phyloP scores from a whole-genome alignment of 2,888 invertebrate genomes.

The Ophion obscuratus region DNA sequence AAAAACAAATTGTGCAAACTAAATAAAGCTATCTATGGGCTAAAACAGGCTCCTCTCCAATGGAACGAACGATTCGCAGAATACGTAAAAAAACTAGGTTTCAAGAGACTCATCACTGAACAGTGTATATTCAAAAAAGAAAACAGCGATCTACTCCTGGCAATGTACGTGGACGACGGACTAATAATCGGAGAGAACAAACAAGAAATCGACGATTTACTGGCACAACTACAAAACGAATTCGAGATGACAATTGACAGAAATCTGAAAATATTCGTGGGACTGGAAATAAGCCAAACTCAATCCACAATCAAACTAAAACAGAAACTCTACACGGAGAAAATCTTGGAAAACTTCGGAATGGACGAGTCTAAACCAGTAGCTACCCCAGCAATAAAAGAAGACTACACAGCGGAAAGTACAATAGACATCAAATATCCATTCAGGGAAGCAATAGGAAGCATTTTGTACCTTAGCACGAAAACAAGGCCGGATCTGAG shows the following conservation, averaged over 20 bases:
- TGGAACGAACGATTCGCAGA: conserved; percentile 50
- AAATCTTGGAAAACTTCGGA: conserved; percentile 59
- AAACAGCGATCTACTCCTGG: conserved; percentile 36
- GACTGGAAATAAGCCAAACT: conserved; percentile 9
- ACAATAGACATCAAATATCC: conserved; percentile 39
- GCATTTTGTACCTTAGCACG: conserved; percentile 43
- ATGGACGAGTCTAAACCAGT: conserved; percentile 56
- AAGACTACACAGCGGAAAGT: conserved; percentile 22
- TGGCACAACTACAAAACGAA: no score
- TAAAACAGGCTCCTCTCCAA: conserved; percentile 59
- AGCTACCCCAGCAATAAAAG: conserved; percentile 51
- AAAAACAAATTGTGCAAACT: conserved; percentile 53
- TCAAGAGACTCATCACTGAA: conserved; percentile 50
- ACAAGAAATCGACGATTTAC: conserved; percentile 45
- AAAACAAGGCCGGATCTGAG: conserved; percentile 29
- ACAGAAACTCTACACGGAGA: conserved; percentile 46
- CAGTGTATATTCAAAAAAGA: conserved; percentile 60
- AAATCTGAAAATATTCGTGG: conserved; percentile 22
- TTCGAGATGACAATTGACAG: background rate
- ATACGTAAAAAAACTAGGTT: conserved; percentile 44
- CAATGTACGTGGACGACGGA: conserved; percentile 64
- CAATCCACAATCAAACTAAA: conserved; percentile 22
- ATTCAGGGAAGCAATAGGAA: conserved; percentile 53
- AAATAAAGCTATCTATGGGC: conserved; percentile 60
- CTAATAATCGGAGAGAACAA: conserved; percentile 50